These are phyloP conservation scores for Melanogrammus aeglefinus DNA, from an alignment of 2,797 vertebrate species.

Conservation along the genomic window DNA sequence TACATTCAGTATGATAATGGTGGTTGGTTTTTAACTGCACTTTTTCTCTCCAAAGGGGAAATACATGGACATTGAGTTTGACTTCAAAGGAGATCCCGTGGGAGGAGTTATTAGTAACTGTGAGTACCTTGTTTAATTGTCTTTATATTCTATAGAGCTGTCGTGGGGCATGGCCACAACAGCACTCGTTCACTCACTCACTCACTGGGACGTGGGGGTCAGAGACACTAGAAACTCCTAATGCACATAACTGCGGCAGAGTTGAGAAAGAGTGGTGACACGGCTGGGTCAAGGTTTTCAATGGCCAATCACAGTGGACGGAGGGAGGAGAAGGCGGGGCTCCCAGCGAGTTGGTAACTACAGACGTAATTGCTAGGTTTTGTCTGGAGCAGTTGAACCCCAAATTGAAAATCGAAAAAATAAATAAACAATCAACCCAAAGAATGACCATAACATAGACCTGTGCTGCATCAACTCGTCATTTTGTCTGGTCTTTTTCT, in stretches of 20 bases:
- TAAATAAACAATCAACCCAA: neutral
- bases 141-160: neutral
- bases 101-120: conserved; percentile 99
- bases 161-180: neutral
- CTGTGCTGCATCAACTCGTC: neutral
- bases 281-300: neutral
- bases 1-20: neutral
- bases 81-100: conserved; percentile 98
- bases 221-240: neutral
- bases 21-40: conserved; percentile 30
- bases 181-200: neutral
- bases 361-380: neutral
- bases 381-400: neutral
- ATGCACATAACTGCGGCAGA: neutral
- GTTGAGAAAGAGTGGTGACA: neutral
- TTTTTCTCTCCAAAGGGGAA: conserved; percentile 83
- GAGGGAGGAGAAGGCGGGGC: neutral
- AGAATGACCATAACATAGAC: neutral
- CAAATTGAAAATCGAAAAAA: neutral
- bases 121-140: conserved; percentile 76
- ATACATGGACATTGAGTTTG: conserved; percentile 99
- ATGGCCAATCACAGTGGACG: neutral
- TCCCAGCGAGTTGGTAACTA: neutral
- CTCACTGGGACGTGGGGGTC: neutral
- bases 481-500: neutral